These are phyloP conservation scores for Calosoma granatense DNA, from an alignment of 1,140 invertebrate genomes.

Conservation along the genomic window DNA sequence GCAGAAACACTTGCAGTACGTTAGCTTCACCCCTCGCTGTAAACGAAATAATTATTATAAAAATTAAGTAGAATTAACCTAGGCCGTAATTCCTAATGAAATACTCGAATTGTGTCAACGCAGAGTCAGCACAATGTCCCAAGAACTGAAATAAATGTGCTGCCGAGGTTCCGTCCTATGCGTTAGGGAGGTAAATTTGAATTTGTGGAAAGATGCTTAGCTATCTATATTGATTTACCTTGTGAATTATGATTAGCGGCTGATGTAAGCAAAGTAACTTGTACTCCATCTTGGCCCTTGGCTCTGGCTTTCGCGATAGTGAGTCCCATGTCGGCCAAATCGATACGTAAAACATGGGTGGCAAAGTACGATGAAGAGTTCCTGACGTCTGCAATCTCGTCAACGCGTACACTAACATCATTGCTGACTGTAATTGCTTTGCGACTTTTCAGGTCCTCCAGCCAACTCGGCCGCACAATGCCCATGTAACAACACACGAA, in stretches of 20 bases:
- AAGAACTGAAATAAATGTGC: no score
- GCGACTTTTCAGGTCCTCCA: not conserved
- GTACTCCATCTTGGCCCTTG: not conserved
- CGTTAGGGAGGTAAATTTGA: not conserved
- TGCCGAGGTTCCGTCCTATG: no score
- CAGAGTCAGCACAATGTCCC: not conserved
- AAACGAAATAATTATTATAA: constrained; percentile 1
- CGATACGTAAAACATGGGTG: not conserved
- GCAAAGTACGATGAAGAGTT: not conserved
- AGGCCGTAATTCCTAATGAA: not conserved
- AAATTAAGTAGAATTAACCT: not conserved
- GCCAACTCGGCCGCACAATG: not conserved
- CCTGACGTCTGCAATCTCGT: not conserved
- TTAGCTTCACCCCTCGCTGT: constrained; percentile 29
- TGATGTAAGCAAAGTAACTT: not conserved
- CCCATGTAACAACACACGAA: not conserved
- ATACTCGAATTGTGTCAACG: not conserved
- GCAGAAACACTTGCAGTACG: constrained; percentile 36
- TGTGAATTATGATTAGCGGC: not conserved
- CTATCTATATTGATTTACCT: not conserved
- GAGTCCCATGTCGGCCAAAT: not conserved
- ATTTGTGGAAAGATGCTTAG: no score
- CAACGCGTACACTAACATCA: not conserved
- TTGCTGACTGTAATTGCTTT: not conserved
- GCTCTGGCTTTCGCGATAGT: not conserved